Evolutionary conservation across 1,140 invertebrate genomes (phyloP).

Genomic region (Sarcophaga peregrina): DNA sequence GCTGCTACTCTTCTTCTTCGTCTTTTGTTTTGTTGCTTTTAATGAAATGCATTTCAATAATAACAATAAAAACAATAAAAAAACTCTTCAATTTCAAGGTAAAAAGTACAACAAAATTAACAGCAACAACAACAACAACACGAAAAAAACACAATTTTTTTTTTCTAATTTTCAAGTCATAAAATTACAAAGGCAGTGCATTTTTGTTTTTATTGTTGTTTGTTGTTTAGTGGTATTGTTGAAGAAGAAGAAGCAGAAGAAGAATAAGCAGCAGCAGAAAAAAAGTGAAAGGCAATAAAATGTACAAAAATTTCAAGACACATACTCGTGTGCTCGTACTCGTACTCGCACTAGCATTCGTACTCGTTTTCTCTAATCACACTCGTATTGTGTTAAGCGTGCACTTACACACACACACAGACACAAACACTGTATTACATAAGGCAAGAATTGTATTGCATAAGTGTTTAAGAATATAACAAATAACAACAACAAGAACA

Average conservation of each 20-base stretch:
- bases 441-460: background rate
- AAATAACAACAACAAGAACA: background rate
- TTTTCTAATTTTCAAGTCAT: no score
- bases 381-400: background rate
- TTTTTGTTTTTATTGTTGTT: no score
- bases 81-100: background rate
- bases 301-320: background rate
- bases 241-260: no score
- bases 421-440: background rate
- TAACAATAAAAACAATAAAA: no score
- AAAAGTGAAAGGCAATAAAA: constrained; percentile 24
- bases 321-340: background rate
- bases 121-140: no score
- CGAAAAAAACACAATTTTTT: no score
- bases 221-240: no score
- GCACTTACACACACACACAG: no score
- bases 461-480: background rate
- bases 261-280: background rate
- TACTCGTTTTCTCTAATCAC: no score
- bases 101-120: background rate
- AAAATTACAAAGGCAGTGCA: no score
- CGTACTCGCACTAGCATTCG: no score
- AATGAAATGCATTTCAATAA: background rate
- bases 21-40: background rate
- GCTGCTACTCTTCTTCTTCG: no score